phyloP scores from a whole-genome alignment of 2,797 vertebrate species.

The Psittacula echo region DNA sequence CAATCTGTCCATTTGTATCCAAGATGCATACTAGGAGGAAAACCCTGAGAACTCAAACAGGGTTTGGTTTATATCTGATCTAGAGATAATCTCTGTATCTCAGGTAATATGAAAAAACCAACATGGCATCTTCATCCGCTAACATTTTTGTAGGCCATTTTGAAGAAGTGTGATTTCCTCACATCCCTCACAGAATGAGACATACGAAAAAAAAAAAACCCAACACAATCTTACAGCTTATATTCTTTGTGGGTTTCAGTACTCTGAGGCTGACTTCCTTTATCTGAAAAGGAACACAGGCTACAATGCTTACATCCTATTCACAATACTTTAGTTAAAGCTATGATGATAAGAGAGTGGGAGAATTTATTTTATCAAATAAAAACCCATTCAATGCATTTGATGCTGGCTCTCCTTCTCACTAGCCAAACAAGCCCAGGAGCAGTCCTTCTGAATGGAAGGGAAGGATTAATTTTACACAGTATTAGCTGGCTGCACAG shows the following conservation, averaged over 20 bases:
- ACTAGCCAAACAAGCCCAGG: conserved; percentile 42
- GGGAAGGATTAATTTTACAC: conserved; percentile 55
- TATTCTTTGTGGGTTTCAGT: conserved; percentile 43
- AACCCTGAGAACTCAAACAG: background rate
- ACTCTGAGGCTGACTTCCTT: conserved; percentile 33
- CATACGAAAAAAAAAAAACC: background rate
- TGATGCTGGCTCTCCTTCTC: conserved; percentile 35
- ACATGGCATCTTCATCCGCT: background rate
- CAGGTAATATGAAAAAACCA: background rate
- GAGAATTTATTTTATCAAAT: conserved; percentile 67
- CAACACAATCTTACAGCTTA: background rate
- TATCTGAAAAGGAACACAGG: conserved; percentile 59
- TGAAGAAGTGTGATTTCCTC: conserved; percentile 39
- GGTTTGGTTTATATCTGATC: background rate
- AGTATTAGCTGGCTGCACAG: conserved; percentile 32
- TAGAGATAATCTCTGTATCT: background rate
- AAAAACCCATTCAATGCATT: conserved; percentile 50
- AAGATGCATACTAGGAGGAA: background rate
- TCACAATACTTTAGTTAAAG: conserved; percentile 65
- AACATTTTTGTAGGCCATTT: conserved; percentile 3
- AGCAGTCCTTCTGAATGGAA: conserved; percentile 44
- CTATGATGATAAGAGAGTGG: conserved; percentile 48
- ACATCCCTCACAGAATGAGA: background rate
- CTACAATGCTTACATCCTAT: conserved; percentile 52
- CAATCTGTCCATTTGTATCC: background rate